Evolutionary conservation across 2,888 invertebrate species (phyloP).

Genomic region (Busseola fusca): DNA sequence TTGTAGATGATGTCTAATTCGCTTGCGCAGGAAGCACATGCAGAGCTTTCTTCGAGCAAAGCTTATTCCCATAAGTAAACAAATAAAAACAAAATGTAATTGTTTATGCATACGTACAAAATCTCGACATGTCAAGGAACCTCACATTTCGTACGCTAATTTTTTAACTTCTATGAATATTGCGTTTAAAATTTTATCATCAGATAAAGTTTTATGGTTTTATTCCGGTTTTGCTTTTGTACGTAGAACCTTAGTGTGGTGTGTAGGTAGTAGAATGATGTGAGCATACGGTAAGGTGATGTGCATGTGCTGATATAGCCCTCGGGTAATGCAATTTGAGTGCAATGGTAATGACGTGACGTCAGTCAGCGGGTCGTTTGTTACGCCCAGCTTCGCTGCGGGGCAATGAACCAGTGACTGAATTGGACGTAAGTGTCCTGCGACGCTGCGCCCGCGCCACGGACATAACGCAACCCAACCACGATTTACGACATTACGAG

Average conservation of each 20-base stretch:
- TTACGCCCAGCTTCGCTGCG: conserved; percentile 73
- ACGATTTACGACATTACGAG: conserved; percentile 76
- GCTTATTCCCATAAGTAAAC: background rate
- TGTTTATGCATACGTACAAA: background rate
- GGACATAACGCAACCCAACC: conserved; percentile 77
- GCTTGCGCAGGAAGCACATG: background rate
- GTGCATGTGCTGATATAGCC: conserved; percentile 55
- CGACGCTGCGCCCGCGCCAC: conserved; percentile 70
- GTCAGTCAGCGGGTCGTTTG: conserved; percentile 81
- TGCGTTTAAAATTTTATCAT: conserved; percentile 32
- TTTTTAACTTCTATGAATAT: conserved; percentile 44
- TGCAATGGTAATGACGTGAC: conserved; percentile 82
- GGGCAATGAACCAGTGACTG: conserved; percentile 85
- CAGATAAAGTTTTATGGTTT: conserved; percentile 32
- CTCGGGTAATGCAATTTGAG: conserved; percentile 76
- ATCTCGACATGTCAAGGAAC: conserved; percentile 24
- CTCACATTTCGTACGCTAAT: conserved; percentile 14
- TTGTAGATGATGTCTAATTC: conserved; percentile 59
- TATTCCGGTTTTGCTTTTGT: conserved; percentile 35
- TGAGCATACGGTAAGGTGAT: conserved; percentile 23
- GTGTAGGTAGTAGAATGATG: conserved; percentile 41
- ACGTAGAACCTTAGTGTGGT: conserved; percentile 30
- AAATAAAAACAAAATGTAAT: background rate
- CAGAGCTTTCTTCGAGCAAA: conserved; percentile 9
- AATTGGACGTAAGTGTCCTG: conserved; percentile 87